Conservation (phyloP, 2,888 invertebrate species). For the Fissipunctia ypsillon region DNA sequence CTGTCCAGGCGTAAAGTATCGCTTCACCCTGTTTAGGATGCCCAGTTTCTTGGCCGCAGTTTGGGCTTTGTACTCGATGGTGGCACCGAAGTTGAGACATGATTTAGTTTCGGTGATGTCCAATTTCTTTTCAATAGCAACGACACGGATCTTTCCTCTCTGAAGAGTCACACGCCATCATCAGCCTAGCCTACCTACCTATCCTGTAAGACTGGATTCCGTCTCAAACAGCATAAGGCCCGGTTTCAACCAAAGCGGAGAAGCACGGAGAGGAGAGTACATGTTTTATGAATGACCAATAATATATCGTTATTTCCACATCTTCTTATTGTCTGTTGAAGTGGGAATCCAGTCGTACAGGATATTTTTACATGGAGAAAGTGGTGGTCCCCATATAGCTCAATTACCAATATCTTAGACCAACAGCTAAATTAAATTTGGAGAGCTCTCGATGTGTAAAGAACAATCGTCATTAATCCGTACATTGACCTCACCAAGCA, state of each 20-base stretch:
- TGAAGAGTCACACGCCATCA: neutral
- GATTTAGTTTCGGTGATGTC: neutral
- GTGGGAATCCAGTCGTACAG: neutral
- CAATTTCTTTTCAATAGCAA: neutral
- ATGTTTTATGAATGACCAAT: neutral
- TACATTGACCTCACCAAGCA: constrained; percentile 11
- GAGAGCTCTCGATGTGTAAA: neutral
- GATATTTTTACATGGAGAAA: neutral
- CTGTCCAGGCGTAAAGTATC: no score
- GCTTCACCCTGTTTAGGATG: no score
- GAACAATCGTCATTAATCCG: constrained; percentile 1
- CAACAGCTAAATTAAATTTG: neutral
- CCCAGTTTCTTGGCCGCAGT: no score
- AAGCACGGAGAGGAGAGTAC: neutral
- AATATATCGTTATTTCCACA: neutral
- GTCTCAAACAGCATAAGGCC: neutral
- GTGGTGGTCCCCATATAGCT: no score
- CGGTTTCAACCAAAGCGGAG: neutral
- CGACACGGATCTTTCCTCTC: no score
- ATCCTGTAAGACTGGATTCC: neutral
- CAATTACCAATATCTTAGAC: neutral
- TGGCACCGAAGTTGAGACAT: no score
- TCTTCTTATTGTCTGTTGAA: neutral
- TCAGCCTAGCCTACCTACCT: neutral
- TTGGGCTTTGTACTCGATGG: no score